Evolutionary conservation across 2,113 vertebrate genomes (phyloP).

Genomic region (Gymnocephalus cernua): DNA sequence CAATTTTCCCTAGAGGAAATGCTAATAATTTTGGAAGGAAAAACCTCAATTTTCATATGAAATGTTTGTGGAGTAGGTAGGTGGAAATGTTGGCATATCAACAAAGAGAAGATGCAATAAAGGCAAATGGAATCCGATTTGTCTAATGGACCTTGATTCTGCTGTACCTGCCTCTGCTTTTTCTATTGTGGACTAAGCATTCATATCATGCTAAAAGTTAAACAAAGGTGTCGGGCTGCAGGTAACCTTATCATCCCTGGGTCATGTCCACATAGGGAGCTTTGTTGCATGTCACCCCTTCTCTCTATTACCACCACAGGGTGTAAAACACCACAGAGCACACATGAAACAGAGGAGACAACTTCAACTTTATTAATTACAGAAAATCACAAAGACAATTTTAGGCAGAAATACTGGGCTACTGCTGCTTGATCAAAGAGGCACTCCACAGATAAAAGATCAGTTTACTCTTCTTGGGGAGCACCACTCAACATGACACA

Average conservation of each 20-base stretch:
- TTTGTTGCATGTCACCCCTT: not conserved
- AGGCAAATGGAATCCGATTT: not conserved
- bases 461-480: not conserved
- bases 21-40: not conserved
- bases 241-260: not conserved
- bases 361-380: not conserved
- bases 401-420: not conserved
- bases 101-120: constrained; percentile 9
- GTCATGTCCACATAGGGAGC: not conserved
- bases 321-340: not conserved
- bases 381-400: not conserved
- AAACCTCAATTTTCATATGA: not conserved
- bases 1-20: constrained; percentile 1
- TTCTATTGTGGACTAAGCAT: not conserved
- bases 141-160: not conserved
- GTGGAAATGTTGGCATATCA: constrained; percentile 13
- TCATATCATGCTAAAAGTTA: not conserved
- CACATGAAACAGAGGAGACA: not conserved
- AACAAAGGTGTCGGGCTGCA: not conserved
- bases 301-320: not conserved
- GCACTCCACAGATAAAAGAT: not conserved
- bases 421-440: not conserved
- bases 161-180: not conserved
- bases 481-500: not conserved
- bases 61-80: not conserved